These are phyloP conservation scores for Plectrocnemia conspersa DNA, from an alignment of 1,140 invertebrate species.

Conservation along the genomic window DNA sequence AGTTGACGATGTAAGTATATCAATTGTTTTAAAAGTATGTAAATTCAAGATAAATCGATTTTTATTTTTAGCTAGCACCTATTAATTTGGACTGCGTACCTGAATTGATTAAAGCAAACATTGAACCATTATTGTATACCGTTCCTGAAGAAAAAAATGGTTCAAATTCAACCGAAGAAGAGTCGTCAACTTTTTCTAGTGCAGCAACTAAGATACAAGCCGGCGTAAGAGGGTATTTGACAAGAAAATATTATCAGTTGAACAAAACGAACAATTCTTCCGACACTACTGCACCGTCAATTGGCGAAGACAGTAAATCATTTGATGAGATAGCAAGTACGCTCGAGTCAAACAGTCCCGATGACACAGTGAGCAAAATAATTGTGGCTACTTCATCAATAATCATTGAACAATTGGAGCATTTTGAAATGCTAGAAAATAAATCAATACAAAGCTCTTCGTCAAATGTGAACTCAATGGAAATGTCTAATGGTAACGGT, in stretches of 20 bases:
- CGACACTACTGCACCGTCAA: conserved; percentile 32
- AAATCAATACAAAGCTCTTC: conserved; percentile 12
- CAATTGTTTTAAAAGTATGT: not conserved
- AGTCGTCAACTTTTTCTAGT: conserved; percentile 34
- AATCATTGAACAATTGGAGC: conserved; percentile 30
- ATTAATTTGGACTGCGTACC: too few species aligned
- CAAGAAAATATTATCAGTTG: conserved; percentile 30
- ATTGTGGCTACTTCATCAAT: conserved; percentile 24
- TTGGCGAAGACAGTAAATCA: conserved; percentile 34
- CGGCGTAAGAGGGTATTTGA: conserved; percentile 29
- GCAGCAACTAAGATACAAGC: conserved; percentile 35
- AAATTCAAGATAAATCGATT: not conserved
- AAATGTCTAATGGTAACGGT: conserved; percentile 23
- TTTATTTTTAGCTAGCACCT: too few species aligned
- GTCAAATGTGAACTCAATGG: conserved; percentile 21
- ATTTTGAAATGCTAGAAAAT: conserved; percentile 31
- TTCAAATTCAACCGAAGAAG: conserved; percentile 32
- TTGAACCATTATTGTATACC: conserved; percentile 25
- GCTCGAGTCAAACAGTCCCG: conserved; percentile 11
- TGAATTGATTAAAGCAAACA: conserved; percentile 4
- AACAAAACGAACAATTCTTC: conserved; percentile 30
- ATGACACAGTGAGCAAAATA: conserved; percentile 29
- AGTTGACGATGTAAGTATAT: too few species aligned
- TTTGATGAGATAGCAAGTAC: conserved; percentile 28
- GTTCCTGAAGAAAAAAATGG: conserved; percentile 28